Percentiles rank a stretch among this genome's conserved stretches.
Evolutionary conservation across 2,888 invertebrate genomes (phyloP).

Genomic region (Phaedon cochleariae): DNA sequence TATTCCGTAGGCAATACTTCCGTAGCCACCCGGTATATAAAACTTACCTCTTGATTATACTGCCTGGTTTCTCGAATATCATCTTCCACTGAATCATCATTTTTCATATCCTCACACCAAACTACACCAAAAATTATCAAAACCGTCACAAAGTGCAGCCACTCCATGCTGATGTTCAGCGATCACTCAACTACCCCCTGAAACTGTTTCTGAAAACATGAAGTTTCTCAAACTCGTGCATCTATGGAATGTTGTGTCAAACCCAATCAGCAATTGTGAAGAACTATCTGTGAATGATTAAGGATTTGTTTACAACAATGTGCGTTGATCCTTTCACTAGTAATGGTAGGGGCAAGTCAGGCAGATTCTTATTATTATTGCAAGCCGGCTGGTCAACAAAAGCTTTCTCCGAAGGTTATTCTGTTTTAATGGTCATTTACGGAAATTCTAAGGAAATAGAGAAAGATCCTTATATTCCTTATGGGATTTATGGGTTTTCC

Average conservation of each 20-base stretch:
- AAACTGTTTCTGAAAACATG: background rate
- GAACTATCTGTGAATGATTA: constrained; percentile 25
- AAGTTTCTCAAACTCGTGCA: background rate
- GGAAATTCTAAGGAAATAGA: background rate
- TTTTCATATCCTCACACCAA: constrained; percentile 29
- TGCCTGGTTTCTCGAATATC: constrained; percentile 34
- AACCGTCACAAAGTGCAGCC: constrained; percentile 20
- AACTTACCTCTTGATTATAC: constrained; percentile 37
- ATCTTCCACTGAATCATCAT: constrained; percentile 27
- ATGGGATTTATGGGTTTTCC: no score
- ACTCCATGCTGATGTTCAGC: constrained; percentile 14
- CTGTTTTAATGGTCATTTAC: constrained; percentile 13
- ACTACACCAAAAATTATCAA: constrained; percentile 29
- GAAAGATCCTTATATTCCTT: no score
- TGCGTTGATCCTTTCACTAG: constrained; percentile 43
- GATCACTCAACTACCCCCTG: background rate
- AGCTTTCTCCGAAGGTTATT: constrained; percentile 29
- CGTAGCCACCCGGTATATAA: no score
- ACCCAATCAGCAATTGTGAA: background rate
- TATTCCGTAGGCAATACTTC: no score
- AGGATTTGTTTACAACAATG: constrained; percentile 32
- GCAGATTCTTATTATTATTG: background rate
- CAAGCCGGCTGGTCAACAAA: background rate
- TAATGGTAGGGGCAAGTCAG: constrained; percentile 28
- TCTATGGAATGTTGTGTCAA: background rate